Evolutionary conservation across 2,797 vertebrate genomes (phyloP), one percentile per base, ranked within the genome.

Genomic region (Sebastolobus altivelis): DNA sequence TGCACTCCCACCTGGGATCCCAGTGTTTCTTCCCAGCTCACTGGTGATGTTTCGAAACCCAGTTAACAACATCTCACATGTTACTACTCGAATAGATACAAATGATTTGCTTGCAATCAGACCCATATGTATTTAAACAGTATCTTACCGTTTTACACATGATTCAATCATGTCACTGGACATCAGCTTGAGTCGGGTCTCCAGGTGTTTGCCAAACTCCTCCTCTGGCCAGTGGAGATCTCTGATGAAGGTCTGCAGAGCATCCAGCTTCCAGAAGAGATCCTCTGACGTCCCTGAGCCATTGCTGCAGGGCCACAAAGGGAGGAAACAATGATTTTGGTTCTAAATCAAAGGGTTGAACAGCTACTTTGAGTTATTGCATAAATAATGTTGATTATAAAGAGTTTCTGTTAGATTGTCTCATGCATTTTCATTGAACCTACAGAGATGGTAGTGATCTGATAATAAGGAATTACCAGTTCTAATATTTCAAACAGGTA

Each of bases 81-180:
- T 14, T 18, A 27, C 11, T 8, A 4, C 2, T 12, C 5, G 1
- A 65, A 58, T 8, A 29, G 13, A 69, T 27, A 22, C 18, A 61
- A 4, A 27, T 18, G 5, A 61, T n/a, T 27, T 13, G 16, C 12
- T 31, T 54, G 37, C 38, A 69, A 49, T 22, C 16, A 33, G 18
- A 33, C 2, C 14, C 8, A 5, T 18, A 25, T 8, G 3, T 13
- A 35, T 52, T 25, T 7, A 25, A 75, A 14, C 7, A 10, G 4
- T 3, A 4, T 54, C 18, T 68, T 81, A 99, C 99, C 99, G 96
- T 90, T 99, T 99, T 38, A 99, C 95, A 63, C 98, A 99, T 67
- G 98, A 99, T 87, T 99, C 98, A 0, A 99, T 99, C 99, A 99
- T 99, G 92, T 99, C 98, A 74, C 99, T 99, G 16, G 98, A 99